phyloP scores from a whole-genome alignment of 2,888 invertebrate species.

The Tolmerus cingulatus region DNA sequence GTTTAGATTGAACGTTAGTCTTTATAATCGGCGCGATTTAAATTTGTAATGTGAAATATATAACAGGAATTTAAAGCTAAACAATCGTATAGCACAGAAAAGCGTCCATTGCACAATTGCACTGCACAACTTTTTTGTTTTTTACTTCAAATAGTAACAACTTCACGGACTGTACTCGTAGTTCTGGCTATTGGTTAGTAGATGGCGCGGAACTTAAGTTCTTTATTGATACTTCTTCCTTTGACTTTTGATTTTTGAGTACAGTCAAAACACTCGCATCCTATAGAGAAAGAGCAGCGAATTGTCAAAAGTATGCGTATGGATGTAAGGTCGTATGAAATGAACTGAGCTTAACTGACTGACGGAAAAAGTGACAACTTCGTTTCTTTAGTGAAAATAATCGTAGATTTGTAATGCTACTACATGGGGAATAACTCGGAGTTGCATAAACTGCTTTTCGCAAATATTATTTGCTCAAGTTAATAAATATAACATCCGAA shows the following conservation, averaged over 20 bases:
- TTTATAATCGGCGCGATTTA: no score
- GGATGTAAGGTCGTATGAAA: neutral
- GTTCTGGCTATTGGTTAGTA: no score
- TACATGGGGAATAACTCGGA: neutral
- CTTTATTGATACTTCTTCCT: neutral
- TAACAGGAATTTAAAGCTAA: no score
- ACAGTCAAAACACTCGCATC: neutral
- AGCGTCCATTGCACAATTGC: no score
- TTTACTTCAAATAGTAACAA: no score
- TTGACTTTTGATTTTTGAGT: no score
- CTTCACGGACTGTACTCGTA: no score
- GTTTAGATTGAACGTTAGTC: no score
- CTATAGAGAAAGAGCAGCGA: neutral
- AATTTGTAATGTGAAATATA: no score
- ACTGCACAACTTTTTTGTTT: no score
- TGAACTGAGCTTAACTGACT: neutral
- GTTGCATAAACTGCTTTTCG: neutral
- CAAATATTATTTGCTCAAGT: neutral
- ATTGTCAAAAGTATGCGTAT: neutral
- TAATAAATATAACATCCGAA: neutral
- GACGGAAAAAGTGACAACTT: neutral
- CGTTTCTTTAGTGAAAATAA: neutral
- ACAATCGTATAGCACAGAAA: no score
- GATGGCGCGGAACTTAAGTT: neutral
- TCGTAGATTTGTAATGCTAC: neutral